Evolutionary conservation across 2,888 invertebrate species (phyloP).

Genomic region (Dicroscelio sp.): DNA sequence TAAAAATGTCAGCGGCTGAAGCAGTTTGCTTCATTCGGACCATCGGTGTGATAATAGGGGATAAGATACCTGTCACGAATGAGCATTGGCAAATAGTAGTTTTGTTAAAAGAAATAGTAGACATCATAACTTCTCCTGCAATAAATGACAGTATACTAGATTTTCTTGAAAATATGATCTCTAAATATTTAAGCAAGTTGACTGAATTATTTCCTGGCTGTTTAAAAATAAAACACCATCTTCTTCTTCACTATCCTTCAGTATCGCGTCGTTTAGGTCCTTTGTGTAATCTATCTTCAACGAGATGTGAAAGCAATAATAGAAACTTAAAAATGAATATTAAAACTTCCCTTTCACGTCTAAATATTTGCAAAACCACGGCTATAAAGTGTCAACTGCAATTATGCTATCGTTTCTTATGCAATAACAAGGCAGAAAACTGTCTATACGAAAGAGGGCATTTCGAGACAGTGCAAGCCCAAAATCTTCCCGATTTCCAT

Average conservation of each 20-base stretch:
- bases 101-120: no score
- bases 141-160: constrained; percentile 43
- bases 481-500: constrained; percentile 46
- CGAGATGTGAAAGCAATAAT: no score
- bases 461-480: constrained; percentile 18
- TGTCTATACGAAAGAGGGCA: constrained; percentile 22
- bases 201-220: constrained; percentile 44
- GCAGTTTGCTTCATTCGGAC: constrained; percentile 43
- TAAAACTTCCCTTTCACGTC: constrained; percentile 12
- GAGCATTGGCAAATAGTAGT: constrained; percentile 34
- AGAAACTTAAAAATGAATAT: constrained; percentile 37
- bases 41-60: constrained; percentile 46
- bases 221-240: constrained; percentile 77
- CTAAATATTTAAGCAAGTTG: constrained; percentile 52
- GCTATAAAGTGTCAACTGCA: constrained; percentile 34
- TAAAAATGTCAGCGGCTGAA: constrained; percentile 64
- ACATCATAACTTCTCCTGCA: constrained; percentile 47
- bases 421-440: not conserved
- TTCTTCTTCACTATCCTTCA: constrained; percentile 42
- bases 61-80: constrained; percentile 35
- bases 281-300: constrained; percentile 64
- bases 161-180: constrained; percentile 59
- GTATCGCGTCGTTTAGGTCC: constrained; percentile 67
- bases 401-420: constrained; percentile 8
- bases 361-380: constrained; percentile 41